Conservation (phyloP, 2,888 invertebrate genomes). For the Gymnocheta viridis region DNA sequence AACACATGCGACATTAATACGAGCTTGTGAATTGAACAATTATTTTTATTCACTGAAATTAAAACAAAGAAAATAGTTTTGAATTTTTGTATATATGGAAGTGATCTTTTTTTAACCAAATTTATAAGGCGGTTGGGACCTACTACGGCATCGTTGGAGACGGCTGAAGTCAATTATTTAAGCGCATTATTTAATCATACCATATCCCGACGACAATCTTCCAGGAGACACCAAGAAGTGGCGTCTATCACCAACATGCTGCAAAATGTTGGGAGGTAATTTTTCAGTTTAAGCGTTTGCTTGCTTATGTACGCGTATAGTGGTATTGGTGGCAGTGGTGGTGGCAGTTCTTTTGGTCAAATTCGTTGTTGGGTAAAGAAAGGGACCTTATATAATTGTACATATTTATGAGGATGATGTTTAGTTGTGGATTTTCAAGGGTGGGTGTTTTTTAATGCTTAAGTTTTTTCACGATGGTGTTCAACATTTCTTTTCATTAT, state of each 20-base stretch:
- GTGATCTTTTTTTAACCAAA: too few species aligned
- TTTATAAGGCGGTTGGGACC: too few species aligned
- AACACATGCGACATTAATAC: too few species aligned
- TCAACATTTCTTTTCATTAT: constrained; percentile 15
- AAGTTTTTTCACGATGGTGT: constrained; percentile 29
- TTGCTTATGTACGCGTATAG: neutral
- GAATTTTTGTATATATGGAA: too few species aligned
- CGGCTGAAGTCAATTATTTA: too few species aligned
- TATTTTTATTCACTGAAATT: too few species aligned
- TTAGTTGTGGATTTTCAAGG: constrained; percentile 14
- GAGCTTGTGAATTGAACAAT: too few species aligned
- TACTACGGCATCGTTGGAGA: too few species aligned
- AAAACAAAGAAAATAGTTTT: too few species aligned
- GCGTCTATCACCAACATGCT: neutral
- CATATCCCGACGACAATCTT: too few species aligned
- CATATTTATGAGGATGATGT: constrained; percentile 32
- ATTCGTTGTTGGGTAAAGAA: neutral
- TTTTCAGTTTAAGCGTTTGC: neutral
- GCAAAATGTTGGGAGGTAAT: neutral
- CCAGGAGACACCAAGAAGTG: neutral
- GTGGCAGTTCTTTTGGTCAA: constrained; percentile 40
- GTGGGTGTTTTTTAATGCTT: constrained; percentile 20
- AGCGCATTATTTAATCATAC: too few species aligned
- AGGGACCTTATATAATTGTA: neutral
- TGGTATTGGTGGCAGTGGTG: neutral